phyloP scores from a whole-genome alignment of 2,888 invertebrate genomes.

The Tenthredo notha region DNA sequence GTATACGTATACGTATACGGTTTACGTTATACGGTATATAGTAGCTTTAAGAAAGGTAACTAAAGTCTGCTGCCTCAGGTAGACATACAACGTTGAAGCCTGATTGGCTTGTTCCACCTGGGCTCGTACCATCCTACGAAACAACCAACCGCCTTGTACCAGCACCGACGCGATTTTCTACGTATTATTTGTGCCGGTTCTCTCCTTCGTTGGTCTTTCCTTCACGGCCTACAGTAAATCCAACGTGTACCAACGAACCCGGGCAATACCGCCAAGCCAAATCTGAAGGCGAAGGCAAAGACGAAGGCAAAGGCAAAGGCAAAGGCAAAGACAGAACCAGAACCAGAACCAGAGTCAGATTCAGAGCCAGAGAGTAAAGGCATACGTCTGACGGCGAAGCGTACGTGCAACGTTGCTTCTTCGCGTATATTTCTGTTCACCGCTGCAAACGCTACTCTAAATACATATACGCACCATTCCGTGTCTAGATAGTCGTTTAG shows the following conservation, averaged over 20 bases:
- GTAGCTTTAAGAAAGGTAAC: constrained; percentile 14
- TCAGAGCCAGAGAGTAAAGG: not conserved
- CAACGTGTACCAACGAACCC: not conserved
- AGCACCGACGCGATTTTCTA: constrained; percentile 43
- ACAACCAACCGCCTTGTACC: constrained; percentile 20
- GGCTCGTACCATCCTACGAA: constrained; percentile 70
- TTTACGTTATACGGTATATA: not conserved
- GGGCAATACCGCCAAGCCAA: not conserved
- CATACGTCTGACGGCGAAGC: not conserved
- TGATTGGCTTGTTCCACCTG: constrained; percentile 74
- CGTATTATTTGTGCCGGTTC: constrained; percentile 25
- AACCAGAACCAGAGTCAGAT: not conserved
- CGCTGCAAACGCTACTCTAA: not conserved
- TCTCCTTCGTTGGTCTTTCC: not conserved
- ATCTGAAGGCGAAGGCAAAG: not conserved
- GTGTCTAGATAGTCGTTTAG: constrained; percentile 1
- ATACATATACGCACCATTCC: not conserved
- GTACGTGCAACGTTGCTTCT: constrained; percentile 1
- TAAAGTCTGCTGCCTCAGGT: constrained; percentile 70
- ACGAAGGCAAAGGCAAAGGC: not conserved
- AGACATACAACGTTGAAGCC: constrained; percentile 69
- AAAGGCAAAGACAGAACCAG: not conserved
- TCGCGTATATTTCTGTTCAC: constrained; percentile 37
- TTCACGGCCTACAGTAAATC: not conserved
- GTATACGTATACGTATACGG: not conserved